A percentile compares a stretch with the other conserved stretches of the same genome.
Conservation (phyloP, 2,888 invertebrate species). For the Apodemia duryi region DNA sequence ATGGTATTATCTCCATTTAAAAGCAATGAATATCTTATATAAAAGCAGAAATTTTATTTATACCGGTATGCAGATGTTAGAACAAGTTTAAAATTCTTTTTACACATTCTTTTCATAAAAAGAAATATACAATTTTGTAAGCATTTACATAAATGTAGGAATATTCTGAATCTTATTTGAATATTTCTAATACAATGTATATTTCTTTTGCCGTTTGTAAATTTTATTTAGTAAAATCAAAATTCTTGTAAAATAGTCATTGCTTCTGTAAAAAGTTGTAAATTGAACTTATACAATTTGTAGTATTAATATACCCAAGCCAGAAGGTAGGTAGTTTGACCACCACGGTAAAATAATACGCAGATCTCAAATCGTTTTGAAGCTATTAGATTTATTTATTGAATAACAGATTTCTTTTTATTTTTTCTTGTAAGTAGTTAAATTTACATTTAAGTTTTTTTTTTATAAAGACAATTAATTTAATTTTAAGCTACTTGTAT, state of each 20-base stretch:
- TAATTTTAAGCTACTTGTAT: constrained; percentile 58
- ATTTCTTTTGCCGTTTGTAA: not conserved
- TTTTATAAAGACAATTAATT: constrained; percentile 68
- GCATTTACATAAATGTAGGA: not conserved
- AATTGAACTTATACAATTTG: constrained; percentile 1
- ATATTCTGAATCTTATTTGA: constrained; percentile 1
- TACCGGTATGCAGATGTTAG: not conserved
- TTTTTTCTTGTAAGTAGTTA: constrained; percentile 50
- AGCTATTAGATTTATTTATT: constrained; percentile 69
- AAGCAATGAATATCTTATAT: constrained; percentile 4
- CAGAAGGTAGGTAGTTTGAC: not conserved
- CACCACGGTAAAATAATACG: constrained; percentile 42
- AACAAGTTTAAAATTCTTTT: not conserved
- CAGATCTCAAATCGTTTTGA: constrained; percentile 76
- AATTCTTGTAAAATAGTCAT: not conserved
- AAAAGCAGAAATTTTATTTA: not conserved
- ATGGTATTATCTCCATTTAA: constrained; percentile 12
- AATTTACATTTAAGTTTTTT: constrained; percentile 52
- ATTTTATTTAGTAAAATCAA: not conserved
- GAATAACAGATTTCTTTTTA: constrained; percentile 53
- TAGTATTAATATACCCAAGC: constrained; percentile 10
- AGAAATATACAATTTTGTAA: not conserved
- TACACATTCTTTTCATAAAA: not conserved
- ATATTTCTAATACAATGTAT: constrained; percentile 8
- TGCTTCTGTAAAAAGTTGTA: constrained; percentile 1